These are phyloP conservation scores for Spodoptera frugiperda DNA, from an alignment of 1,140 invertebrate genomes.

Conservation along the genomic window DNA sequence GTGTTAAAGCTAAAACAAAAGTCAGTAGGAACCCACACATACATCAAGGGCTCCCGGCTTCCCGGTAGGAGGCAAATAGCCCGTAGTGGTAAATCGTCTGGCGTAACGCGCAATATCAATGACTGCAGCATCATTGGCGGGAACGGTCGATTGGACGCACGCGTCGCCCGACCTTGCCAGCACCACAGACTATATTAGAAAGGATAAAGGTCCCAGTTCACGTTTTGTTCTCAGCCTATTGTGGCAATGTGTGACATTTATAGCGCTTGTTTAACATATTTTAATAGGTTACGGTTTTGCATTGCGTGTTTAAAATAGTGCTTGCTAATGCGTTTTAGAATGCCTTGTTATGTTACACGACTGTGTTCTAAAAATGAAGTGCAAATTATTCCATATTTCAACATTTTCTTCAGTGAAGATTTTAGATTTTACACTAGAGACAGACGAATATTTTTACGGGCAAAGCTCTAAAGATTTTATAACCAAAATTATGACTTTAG, in stretches of 20 bases:
- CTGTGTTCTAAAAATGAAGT: too few species aligned
- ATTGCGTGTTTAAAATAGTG: neutral
- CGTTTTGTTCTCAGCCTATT: slow-evolving; percentile 25
- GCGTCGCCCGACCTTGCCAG: slow-evolving; percentile 57
- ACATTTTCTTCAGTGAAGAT: too few species aligned
- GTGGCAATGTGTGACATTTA: slow-evolving; percentile 12
- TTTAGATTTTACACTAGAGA: too few species aligned
- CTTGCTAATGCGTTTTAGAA: neutral
- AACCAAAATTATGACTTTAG: neutral
- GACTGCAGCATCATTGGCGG: slow-evolving; percentile 72
- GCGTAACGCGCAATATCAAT: slow-evolving; percentile 76
- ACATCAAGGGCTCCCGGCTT: slow-evolving; percentile 71
- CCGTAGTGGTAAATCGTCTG: slow-evolving; percentile 81
- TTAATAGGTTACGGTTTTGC: slow-evolving; percentile 4
- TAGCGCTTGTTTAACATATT: slow-evolving; percentile 6
- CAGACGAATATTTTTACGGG: too few species aligned
- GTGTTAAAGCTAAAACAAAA: slow-evolving; percentile 69
- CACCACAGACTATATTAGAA: slow-evolving; percentile 48
- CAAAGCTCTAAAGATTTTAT: neutral
- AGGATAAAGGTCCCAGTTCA: slow-evolving; percentile 39
- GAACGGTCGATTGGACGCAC: slow-evolving; percentile 68
- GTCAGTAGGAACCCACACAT: slow-evolving; percentile 61
- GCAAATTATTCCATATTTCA: too few species aligned
- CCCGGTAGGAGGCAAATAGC: slow-evolving; percentile 80
- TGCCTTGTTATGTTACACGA: neutral